Base-by-base conservation (phyloP, 2,888 invertebrate species). In the Stenodera caucasica region DNA sequence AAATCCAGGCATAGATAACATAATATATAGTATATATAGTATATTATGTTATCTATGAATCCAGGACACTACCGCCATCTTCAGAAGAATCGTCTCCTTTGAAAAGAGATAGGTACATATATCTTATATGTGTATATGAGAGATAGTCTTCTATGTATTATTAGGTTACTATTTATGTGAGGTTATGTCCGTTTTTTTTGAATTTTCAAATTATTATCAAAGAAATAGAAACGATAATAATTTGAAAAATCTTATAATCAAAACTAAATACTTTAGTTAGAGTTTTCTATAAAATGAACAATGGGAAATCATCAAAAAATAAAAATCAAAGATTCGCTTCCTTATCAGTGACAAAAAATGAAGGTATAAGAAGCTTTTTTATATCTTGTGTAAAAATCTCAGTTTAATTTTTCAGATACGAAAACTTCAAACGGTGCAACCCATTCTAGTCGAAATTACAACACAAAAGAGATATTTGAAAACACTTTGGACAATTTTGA, bases 401-500 rank as follows among this genome's bases (percentile, higher is more conserved):
- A 18, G 11, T 18, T 40, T 8, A 7, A 15, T 6, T 11, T 45
- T 21, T 45, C 11, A 21, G 21, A 45, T 18, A 5, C 12, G 4
- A 21, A 4, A 11, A 11, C 11, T 21, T 11, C 15, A 2, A 15
- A 45, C 11, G 12, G 21, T 11, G 21, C 1, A 4, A 21, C 8
- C 8, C 6, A 40, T 1, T 9, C 37, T 7, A 45, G 3, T 4
- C 12, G 7, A 6, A 40, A 40, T 8, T 40, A 3, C 18, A 40
- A 9, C 12, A 11, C 21, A 8, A 45, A 45, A 4, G 55, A 26
- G 3, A 40, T 35, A 9, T 57, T 67, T n/a, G 60, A 70, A 49
- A 63, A 66, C 29, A 69, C 65, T 7, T 55, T 70, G 7, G 67
- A 66, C 32, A 49, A 37, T 53, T 14, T 65, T 8, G 57, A 65